Conservation (phyloP, 2,113 vertebrate species). For the Sialia sialis region DNA sequence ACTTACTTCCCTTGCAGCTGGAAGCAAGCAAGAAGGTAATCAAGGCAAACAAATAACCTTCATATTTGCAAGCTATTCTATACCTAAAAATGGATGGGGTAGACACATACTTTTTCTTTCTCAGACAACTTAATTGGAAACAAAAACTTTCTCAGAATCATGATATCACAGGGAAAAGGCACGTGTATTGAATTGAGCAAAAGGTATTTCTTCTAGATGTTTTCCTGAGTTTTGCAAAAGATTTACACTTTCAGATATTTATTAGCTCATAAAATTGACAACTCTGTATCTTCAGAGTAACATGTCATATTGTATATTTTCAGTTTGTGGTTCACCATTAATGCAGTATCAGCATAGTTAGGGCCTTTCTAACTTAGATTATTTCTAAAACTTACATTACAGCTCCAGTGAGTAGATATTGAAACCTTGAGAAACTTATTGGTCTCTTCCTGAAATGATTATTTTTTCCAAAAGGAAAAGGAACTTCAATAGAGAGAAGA, state of each 20-base stretch:
- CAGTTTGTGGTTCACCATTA: not conserved
- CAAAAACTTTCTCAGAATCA: not conserved
- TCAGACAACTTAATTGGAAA: not conserved
- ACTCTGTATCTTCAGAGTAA: not conserved
- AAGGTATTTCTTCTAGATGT: not conserved
- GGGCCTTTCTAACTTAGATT: not conserved
- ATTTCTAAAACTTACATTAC: not conserved
- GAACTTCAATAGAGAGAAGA: not conserved
- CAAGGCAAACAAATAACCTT: not conserved
- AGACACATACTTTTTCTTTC: not conserved
- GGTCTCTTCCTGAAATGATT: not conserved
- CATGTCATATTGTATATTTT: not conserved
- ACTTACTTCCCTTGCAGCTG: not conserved
- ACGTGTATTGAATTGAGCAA: not conserved
- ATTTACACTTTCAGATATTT: not conserved
- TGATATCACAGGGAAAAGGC: not conserved
- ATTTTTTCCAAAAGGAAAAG: not conserved
- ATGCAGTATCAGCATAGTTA: not conserved
- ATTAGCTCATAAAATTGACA: not conserved
- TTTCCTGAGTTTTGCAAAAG: not conserved
- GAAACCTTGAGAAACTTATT: not conserved
- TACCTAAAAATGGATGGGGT: not conserved
- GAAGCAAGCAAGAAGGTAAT: not conserved
- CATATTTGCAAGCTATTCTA: not conserved
- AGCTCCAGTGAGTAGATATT: not conserved